phyloP scores from a whole-genome alignment of 1,140 invertebrate genomes.

The Macrosteles quadrilineatus region DNA sequence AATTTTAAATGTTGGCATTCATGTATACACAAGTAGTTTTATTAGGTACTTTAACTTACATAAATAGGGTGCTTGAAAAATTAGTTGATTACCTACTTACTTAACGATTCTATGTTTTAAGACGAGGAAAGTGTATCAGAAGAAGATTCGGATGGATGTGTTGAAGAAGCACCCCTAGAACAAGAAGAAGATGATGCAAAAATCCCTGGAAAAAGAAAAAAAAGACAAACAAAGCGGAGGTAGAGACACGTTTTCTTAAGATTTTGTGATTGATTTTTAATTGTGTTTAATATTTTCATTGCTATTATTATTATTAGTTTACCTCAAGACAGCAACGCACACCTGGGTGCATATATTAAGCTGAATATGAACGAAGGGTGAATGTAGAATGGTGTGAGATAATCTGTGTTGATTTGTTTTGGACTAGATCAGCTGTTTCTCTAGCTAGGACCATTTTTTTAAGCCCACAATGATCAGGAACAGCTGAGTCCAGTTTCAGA shows the following conservation, averaged over 20 bases:
- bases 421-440: no score
- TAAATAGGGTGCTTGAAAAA: no score
- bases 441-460: no score
- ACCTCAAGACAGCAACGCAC: no score
- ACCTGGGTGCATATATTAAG: not conserved
- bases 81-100: no score
- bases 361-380: not conserved
- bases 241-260: not conserved
- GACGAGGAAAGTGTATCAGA: conserved; percentile 17
- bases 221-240: conserved; percentile 32
- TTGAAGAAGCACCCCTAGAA: not conserved
- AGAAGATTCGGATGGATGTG: conserved; percentile 16
- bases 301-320: not conserved
- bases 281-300: not conserved
- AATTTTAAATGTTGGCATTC: no score
- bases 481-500: no score
- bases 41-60: no score
- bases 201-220: conserved; percentile 2
- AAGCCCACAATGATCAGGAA: no score
- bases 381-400: not conserved
- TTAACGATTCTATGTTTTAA: no score
- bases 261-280: not conserved
- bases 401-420: not conserved
- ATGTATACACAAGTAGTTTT: no score
- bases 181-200: conserved; percentile 1